phyloP scores from a whole-genome alignment of 2,113 vertebrate genomes.

The Dolichotis patagonum region DNA sequence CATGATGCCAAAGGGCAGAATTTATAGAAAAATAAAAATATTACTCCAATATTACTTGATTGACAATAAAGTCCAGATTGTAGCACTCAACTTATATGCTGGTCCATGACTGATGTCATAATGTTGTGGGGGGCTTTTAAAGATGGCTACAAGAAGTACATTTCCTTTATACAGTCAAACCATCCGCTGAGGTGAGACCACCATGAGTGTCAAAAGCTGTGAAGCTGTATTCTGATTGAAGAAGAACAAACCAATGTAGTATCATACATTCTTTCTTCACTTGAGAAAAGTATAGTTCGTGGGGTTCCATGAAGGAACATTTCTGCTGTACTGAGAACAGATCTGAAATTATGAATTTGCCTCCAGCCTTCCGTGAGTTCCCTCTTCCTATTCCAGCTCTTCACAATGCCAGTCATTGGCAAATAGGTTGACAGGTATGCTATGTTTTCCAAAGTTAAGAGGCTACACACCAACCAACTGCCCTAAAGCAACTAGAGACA shows the following conservation, averaged over 20 bases:
- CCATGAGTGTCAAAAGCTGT: neutral
- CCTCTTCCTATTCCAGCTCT: neutral
- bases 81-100: neutral
- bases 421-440: neutral
- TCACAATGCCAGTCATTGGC: neutral
- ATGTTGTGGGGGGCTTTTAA: neutral
- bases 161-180: neutral
- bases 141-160: neutral
- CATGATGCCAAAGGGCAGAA: neutral
- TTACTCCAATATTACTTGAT: neutral
- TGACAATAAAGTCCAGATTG: neutral
- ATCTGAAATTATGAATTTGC: constrained; percentile 24
- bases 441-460: neutral
- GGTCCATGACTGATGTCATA: neutral
- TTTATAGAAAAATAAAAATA: neutral
- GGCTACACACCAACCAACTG: neutral
- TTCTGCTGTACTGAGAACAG: neutral
- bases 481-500: neutral
- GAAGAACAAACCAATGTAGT: neutral
- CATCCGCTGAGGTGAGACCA: neutral
- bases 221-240: neutral
- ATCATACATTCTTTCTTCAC: neutral
- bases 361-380: neutral
- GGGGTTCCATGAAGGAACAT: neutral
- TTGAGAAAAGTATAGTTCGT: neutral